These are phyloP conservation scores for Drosophila orena DNA, from an alignment of 1,140 invertebrate genomes.

Conservation along the genomic window DNA sequence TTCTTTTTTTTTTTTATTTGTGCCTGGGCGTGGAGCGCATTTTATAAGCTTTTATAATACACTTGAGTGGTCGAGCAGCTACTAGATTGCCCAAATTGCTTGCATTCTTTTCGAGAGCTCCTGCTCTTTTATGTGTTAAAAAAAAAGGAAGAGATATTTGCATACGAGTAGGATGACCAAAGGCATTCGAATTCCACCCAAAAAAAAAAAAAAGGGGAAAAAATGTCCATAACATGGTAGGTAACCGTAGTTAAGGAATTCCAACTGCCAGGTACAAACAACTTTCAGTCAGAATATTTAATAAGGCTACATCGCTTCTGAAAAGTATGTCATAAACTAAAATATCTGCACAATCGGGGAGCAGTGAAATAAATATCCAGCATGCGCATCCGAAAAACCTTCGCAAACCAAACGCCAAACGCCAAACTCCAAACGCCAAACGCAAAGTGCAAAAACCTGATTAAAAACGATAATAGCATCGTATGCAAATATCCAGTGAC, in stretches of 20 bases:
- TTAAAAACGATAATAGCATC: background rate
- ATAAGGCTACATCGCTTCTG: background rate
- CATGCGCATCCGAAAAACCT: background rate
- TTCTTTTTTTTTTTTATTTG: constrained; percentile 1
- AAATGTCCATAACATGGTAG: background rate
- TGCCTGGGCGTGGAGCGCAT: constrained; percentile 24
- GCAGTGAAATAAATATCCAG: background rate
- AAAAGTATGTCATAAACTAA: background rate
- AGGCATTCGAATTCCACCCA: background rate
- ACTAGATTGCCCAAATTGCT: constrained; percentile 12
- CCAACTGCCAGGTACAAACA: background rate
- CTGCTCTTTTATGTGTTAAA: background rate
- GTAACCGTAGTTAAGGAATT: background rate
- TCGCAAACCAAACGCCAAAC: background rate
- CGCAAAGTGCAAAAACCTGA: constrained; percentile 2
- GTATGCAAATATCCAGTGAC: constrained; percentile 2
- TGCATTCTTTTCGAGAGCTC: constrained; percentile 23
- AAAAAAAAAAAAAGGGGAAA: background rate
- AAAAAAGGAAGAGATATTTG: constrained; percentile 11
- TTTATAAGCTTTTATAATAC: constrained; percentile 44
- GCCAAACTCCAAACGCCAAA: background rate
- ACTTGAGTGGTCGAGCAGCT: constrained; percentile 18
- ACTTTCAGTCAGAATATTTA: background rate
- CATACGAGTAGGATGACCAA: constrained; percentile 15
- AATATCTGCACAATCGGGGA: background rate